Conservation (phyloP, 37 sponge, comb jelly and placozoan species). For the Amphimedon queenslandica region DNA sequence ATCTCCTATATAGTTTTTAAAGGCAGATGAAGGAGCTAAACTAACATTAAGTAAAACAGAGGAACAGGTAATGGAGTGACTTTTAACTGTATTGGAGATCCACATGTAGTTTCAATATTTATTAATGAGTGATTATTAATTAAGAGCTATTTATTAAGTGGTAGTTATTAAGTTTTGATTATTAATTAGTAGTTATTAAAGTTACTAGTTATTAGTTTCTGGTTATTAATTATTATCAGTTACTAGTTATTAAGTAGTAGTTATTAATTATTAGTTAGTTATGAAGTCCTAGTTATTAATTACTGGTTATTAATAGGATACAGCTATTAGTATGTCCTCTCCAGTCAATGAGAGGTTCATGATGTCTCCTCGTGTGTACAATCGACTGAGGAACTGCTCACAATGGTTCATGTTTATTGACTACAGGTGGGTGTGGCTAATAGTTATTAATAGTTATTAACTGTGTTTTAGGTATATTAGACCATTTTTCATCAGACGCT, state of each 20-base stretch:
- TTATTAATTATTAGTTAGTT: too few relatives aligned
- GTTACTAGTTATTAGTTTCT: too few relatives aligned
- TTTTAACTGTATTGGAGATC: background rate
- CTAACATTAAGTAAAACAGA: constrained; percentile 83
- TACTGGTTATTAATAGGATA: too few relatives aligned
- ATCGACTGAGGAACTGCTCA: background rate
- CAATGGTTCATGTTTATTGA: constrained; percentile 55
- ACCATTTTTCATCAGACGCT: constrained; percentile 60
- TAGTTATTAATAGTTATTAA: too few relatives aligned
- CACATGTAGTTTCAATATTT: background rate
- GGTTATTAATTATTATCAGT: too few relatives aligned
- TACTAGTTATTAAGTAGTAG: too few relatives aligned
- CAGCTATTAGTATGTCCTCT: constrained; percentile 2
- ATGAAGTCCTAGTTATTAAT: too few relatives aligned
- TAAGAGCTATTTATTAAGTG: too few relatives aligned
- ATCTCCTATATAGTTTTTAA: constrained; percentile 37
- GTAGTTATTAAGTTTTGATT: too few relatives aligned
- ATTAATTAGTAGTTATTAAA: too few relatives aligned
- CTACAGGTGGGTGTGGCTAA: constrained; percentile 21
- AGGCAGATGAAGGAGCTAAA: constrained; percentile 33
- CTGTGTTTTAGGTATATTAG: constrained; percentile 55
- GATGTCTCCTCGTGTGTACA: constrained; percentile 4
- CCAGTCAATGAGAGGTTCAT: background rate
- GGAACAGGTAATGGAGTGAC: constrained; percentile 65
- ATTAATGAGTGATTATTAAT: too few relatives aligned